These are phyloP conservation scores for Scatophagus argus DNA, from an alignment of 2,113 vertebrate species.

Conservation along the genomic window DNA sequence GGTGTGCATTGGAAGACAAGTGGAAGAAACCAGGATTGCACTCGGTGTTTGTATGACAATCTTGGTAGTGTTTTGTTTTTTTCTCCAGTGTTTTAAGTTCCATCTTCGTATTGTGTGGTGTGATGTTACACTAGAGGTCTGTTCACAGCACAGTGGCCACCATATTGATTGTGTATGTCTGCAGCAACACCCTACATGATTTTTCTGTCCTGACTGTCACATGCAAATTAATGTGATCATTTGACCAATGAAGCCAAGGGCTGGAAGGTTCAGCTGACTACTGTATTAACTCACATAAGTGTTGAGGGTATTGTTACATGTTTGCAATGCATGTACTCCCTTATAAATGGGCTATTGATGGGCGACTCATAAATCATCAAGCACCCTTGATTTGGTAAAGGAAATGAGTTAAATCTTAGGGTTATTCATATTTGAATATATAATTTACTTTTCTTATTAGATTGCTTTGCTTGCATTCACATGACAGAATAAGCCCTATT, in stretches of 20 bases:
- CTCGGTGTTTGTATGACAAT: constrained; percentile 69
- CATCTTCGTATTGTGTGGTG: constrained; percentile 20
- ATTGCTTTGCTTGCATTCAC: background rate
- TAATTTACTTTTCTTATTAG: background rate
- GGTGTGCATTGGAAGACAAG: constrained; percentile 4
- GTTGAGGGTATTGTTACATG: background rate
- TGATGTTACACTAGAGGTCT: constrained; percentile 18
- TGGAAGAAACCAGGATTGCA: constrained; percentile 43
- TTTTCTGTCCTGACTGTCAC: constrained; percentile 5
- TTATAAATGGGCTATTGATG: background rate
- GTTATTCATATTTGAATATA: background rate
- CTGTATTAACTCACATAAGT: constrained; percentile 2
- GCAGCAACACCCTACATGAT: constrained; percentile 4
- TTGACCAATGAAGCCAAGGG: constrained; percentile 51
- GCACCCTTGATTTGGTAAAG: background rate
- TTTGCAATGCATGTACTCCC: background rate
- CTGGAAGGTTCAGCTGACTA: background rate
- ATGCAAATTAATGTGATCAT: constrained; percentile 7
- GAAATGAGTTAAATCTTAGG: background rate
- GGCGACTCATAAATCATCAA: background rate
- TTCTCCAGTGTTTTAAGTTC: constrained; percentile 12
- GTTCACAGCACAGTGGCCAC: constrained; percentile 31
- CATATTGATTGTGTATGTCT: constrained; percentile 13
- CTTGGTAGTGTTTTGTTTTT: constrained; percentile 44
- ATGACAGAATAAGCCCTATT: background rate